A percentile compares a stretch with the other conserved stretches of the same genome.
Evolutionary conservation across 2,888 invertebrate genomes (phyloP).

Genomic region (Pterostichus madidus): DNA sequence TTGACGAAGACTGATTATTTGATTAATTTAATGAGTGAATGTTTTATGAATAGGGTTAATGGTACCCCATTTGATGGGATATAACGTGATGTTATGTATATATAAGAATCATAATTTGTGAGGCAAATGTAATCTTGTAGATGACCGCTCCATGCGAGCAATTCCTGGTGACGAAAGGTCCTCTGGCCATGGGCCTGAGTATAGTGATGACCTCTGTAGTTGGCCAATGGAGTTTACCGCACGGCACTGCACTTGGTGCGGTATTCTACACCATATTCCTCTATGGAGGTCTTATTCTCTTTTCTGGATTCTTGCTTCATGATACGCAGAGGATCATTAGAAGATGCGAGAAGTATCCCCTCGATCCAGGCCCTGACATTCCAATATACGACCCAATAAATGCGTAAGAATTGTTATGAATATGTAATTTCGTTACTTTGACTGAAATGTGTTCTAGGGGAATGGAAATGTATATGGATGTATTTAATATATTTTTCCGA

Average conservation of each 20-base stretch:
- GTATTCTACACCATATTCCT: slow-evolving; percentile 94
- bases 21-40: too few species aligned
- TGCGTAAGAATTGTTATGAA: slow-evolving; percentile 84
- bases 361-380: slow-evolving; percentile 78
- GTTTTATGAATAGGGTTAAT: too few species aligned
- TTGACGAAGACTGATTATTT: too few species aligned
- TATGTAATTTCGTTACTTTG: neutral
- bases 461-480: slow-evolving; percentile 95
- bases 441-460: slow-evolving; percentile 83
- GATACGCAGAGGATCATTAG: slow-evolving; percentile 96
- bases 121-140: slow-evolving; percentile 68
- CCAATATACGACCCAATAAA: slow-evolving; percentile 95
- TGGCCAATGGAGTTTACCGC: slow-evolving; percentile 94
- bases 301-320: slow-evolving; percentile 95
- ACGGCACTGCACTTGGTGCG: slow-evolving; percentile 93
- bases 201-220: slow-evolving; percentile 96
- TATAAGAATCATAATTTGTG: too few species aligned
- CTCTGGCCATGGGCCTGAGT: slow-evolving; percentile 96
- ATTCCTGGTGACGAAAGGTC: slow-evolving; percentile 97
- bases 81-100: too few species aligned
- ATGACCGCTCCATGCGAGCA: slow-evolving; percentile 98
- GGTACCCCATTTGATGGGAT: too few species aligned
- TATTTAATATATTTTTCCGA: slow-evolving; percentile 97
- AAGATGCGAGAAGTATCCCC: slow-evolving; percentile 91
- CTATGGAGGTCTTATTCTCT: slow-evolving; percentile 97